These are phyloP conservation scores for Champsocephalus esox DNA, from an alignment of 2,797 vertebrate genomes.

Conservation along the genomic window DNA sequence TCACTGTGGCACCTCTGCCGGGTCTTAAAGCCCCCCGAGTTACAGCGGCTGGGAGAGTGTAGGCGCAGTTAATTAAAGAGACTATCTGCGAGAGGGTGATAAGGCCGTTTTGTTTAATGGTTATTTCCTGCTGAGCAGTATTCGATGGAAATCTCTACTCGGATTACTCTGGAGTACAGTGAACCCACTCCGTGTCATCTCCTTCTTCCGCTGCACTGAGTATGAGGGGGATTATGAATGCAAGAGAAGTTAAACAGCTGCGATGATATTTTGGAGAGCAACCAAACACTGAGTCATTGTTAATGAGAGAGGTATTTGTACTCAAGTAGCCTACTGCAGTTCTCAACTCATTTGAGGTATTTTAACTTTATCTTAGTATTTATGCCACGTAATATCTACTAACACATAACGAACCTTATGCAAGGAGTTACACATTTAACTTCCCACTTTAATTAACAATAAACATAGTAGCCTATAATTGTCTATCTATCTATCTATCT, in stretches of 20 bases:
- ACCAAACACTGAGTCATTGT: not conserved
- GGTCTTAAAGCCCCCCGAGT: conserved; percentile 81
- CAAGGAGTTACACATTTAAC: not conserved
- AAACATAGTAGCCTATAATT: not conserved
- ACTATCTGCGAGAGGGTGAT: conserved; percentile 60
- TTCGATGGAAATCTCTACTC: conserved; percentile 38
- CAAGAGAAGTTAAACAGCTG: conserved; percentile 9
- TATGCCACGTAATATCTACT: no score
- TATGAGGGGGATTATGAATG: conserved; percentile 26
- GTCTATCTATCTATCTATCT: no score
- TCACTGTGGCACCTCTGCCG: conserved; percentile 64
- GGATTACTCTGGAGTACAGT: conserved; percentile 30
- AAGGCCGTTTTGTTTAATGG: conserved; percentile 56
- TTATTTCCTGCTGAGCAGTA: conserved; percentile 44
- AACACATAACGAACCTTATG: not conserved
- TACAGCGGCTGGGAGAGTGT: conserved; percentile 19
- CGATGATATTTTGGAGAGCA: not conserved
- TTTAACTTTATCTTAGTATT: not conserved
- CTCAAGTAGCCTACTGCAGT: not conserved
- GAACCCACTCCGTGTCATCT: conserved; percentile 20
- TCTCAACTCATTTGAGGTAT: not conserved
- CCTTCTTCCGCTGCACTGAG: conserved; percentile 26
- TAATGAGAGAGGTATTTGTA: not conserved
- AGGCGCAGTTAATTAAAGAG: conserved; percentile 53
- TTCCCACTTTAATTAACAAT: not conserved